Conservation (phyloP, 2,797 vertebrate species). For the Mareca strepera region DNA sequence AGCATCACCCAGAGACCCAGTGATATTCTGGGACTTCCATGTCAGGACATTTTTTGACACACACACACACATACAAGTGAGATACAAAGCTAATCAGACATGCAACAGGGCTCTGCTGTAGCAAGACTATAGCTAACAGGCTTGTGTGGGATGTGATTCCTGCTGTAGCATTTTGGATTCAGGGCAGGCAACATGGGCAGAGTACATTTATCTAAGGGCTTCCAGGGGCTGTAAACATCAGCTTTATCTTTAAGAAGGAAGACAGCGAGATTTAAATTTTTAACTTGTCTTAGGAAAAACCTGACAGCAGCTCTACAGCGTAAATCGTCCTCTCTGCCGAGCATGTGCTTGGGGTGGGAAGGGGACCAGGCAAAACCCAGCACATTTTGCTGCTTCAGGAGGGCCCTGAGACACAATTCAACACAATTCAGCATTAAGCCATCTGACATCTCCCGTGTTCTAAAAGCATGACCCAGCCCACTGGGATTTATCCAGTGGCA, state of each 20-base stretch:
- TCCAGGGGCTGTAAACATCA: conserved; percentile 22
- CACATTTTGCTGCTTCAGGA: not conserved
- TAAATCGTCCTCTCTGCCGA: not conserved
- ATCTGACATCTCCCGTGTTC: not conserved
- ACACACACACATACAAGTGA: not conserved
- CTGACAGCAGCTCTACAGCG: not conserved
- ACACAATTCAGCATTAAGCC: not conserved
- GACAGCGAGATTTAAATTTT: not conserved
- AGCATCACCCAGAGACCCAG: not conserved
- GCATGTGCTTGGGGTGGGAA: fast-evolving
- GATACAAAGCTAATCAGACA: not conserved
- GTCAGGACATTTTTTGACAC: not conserved
- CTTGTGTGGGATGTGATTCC: not conserved
- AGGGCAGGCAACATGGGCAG: not conserved
- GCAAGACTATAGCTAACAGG: not conserved
- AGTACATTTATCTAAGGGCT: not conserved
- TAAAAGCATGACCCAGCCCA: not conserved
- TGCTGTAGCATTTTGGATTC: not conserved
- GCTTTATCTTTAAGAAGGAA: not conserved
- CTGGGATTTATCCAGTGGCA: not conserved
- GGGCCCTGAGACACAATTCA: not conserved
- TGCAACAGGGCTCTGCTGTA: not conserved
- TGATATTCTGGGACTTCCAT: not conserved
- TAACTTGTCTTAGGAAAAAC: not conserved
- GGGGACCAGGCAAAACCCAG: not conserved